Conservation (phyloP, 37 sponge, comb jelly and placozoan genomes). For the Halisarca cf. caerulea region DNA sequence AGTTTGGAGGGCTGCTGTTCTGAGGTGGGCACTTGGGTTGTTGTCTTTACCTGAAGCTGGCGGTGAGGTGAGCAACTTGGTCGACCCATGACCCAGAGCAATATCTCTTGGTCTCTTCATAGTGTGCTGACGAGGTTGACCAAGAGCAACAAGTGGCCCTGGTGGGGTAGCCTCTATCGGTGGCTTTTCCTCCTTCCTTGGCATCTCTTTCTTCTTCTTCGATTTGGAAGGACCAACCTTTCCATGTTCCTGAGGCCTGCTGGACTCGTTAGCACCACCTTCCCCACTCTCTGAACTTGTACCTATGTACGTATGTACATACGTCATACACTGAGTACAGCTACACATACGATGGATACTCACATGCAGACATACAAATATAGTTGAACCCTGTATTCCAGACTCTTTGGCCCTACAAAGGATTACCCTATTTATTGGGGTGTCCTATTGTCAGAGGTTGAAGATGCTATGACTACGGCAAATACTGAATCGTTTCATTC, state of each 20-base stretch:
- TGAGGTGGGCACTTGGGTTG: not conserved
- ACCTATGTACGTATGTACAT: not conserved
- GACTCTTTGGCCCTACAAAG: no score
- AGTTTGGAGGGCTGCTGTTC: not conserved
- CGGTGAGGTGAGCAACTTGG: not conserved
- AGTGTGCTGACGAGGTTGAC: conserved; percentile 39
- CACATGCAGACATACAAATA: no score
- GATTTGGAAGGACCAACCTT: not conserved
- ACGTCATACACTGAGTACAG: not conserved
- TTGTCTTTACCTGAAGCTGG: conserved; percentile 6
- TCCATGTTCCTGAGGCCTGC: not conserved
- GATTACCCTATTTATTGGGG: no score
- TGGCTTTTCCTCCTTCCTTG: conserved; percentile 27
- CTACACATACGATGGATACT: no score
- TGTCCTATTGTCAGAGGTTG: no score
- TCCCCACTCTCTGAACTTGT: not conserved
- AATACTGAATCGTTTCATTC: no score
- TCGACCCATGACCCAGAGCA: not conserved
- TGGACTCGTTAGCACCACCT: not conserved
- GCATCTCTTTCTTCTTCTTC: conserved; percentile 36
- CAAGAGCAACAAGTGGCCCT: conserved; percentile 77
- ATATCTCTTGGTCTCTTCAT: conserved; percentile 68
- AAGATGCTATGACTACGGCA: no score
- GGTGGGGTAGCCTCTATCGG: conserved; percentile 47
- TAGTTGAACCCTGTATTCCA: no score